Evolutionary conservation across 2,797 vertebrate species (phyloP), one percentile per base, ranked within the genome.

Genomic region (Poeciliopsis gracilis): DNA sequence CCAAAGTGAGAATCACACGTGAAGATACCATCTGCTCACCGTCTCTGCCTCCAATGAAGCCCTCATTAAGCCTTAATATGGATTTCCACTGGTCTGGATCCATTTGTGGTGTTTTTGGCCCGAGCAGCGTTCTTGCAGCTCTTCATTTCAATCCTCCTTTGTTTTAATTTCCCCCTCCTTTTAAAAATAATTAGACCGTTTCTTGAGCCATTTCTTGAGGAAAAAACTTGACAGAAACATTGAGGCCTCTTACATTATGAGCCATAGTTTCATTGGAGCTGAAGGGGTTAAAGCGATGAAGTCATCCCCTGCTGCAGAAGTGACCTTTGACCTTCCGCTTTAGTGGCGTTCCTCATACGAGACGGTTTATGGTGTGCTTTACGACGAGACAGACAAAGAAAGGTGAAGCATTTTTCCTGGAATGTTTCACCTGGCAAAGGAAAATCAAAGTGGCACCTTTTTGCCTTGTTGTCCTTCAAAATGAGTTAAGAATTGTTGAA

Each of bases 1-100:
- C 75, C 33, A 72, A 61, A 36, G 78, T 67, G 75, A 81, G 75
- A 81, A 73, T 41, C 47, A 67, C 79, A 66, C 28, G 41, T 73
- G 30, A 59, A 59, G 73, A 41, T 41, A 41, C 73, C 78, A 71
- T 75, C 41, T 71, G 78, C 57, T 71, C 30, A 15, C 79, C 36
- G 25, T 81, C 38, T 43, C 41, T 36, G n/a, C 55, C 10, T 72
- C n/a, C 46, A 57, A 72, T 63, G n/a, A 47, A n/a, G 18, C 18
- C 46, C 38, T 67, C 45, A 33, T 57, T 75, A 79, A 74, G 45
- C 16, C 49, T 33, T 38, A 46, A 41, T 53, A 41, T 23, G n/a
- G 30, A 11, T 41, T 49, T 61, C 45, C 57, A 6, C 38, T 75
- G 20, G 2, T 79, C 41, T 36, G 36, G 3, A 12, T 25, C 46